Evolutionary conservation across 1,140 invertebrate genomes (phyloP).

Genomic region (Mylabris phalerata): DNA sequence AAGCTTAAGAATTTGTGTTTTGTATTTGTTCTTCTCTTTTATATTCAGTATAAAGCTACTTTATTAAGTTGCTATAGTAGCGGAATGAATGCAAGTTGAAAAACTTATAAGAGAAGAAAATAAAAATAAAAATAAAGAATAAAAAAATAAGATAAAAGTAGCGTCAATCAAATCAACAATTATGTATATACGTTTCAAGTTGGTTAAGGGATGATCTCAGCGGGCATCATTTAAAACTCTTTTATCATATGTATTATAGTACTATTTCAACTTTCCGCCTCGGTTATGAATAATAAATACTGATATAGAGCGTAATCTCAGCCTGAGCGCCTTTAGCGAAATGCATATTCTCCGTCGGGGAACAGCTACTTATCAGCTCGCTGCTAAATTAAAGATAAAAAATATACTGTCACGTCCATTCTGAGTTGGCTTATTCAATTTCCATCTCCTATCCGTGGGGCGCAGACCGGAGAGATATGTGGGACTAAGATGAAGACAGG

Average conservation of each 20-base stretch:
- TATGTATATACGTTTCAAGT: conserved; percentile 7
- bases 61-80: conserved; percentile 26
- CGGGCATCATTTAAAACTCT: conserved; percentile 34
- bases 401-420: conserved; percentile 42
- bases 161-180: conserved; percentile 15
- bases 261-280: conserved; percentile 37
- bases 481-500: conserved; percentile 30
- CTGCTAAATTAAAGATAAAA: conserved; percentile 44
- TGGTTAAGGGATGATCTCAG: conserved; percentile 33
- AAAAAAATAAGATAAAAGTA: not conserved
- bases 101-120: not conserved
- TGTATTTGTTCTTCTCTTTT: conserved; percentile 23
- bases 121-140: conserved; percentile 2
- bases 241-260: conserved; percentile 39
- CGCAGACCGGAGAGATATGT: conserved; percentile 26
- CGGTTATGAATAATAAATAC: conserved; percentile 42
- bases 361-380: conserved; percentile 37
- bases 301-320: conserved; percentile 39
- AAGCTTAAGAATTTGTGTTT: conserved; percentile 23
- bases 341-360: conserved; percentile 34
- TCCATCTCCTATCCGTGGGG: conserved; percentile 28
- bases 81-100: conserved; percentile 11
- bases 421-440: conserved; percentile 40
- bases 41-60: conserved; percentile 18
- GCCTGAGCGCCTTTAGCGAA: conserved; percentile 30